These are phyloP conservation scores for Germaria angustata DNA, from an alignment of 2,888 invertebrate species.

Conservation along the genomic window DNA sequence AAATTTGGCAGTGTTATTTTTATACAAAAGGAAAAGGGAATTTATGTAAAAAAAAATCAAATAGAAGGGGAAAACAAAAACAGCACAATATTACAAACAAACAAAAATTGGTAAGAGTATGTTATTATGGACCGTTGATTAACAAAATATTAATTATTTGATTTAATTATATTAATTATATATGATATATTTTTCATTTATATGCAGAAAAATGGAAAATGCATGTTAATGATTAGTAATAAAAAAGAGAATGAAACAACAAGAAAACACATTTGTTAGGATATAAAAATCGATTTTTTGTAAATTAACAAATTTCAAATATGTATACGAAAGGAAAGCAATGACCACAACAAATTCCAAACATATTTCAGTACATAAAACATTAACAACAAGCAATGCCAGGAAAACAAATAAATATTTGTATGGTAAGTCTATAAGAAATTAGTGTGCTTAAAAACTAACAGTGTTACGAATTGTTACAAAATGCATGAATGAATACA, in stretches of 20 bases:
- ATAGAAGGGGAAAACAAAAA: not conserved
- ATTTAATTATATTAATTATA: not conserved
- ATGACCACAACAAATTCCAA: not conserved
- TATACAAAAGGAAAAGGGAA: slow-evolving; percentile 37
- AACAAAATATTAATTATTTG: too few relatives aligned
- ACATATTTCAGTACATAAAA: too few relatives aligned
- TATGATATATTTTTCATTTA: slow-evolving; percentile 20
- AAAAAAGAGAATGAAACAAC: slow-evolving; percentile 61
- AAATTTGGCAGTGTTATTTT: slow-evolving; percentile 52
- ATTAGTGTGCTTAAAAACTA: too few relatives aligned
- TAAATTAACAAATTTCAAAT: slow-evolving; percentile 63
- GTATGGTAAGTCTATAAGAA: too few relatives aligned
- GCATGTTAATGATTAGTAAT: slow-evolving; percentile 47
- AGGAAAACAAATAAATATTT: too few relatives aligned
- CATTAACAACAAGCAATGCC: too few relatives aligned
- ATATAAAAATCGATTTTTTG: slow-evolving; percentile 20
- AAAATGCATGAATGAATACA: too few relatives aligned
- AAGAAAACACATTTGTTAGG: slow-evolving; percentile 60
- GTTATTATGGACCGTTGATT: slow-evolving; percentile 4
- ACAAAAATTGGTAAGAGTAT: slow-evolving; percentile 20
- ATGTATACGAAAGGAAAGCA: slow-evolving; percentile 19
- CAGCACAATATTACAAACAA: slow-evolving; percentile 43
- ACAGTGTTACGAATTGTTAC: too few relatives aligned
- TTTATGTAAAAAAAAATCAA: slow-evolving; percentile 49
- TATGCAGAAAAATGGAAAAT: slow-evolving; percentile 14